Evolutionary conservation across 2,888 invertebrate species (phyloP), one percentile per base, ranked within the genome.

Genomic region (Lycophotia porphyrea): DNA sequence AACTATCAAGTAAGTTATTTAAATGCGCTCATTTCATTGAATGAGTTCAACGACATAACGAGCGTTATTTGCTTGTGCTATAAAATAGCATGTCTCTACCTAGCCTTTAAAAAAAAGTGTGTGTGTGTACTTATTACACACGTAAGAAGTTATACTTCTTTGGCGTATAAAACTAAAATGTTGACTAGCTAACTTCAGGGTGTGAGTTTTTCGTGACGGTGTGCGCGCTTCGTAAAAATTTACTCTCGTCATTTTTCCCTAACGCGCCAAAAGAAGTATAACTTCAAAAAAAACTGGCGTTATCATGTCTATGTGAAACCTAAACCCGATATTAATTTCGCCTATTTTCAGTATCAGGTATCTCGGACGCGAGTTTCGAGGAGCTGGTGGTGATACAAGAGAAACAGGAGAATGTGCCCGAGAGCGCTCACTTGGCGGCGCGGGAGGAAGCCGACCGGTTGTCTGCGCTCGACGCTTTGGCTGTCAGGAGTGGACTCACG

Each of bases 371-470:
- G 0, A 96, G 96, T 88, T 96, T 96, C 84, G 96, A 96, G 71
- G 96, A 96, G 89, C 81, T 96, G 61, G 96, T 96, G 8, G 92
- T 95, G 71, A 95, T 96, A 49, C 93, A 94, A 73, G 96, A 96
- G 87, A 94, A 95, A 76, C 94, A 94, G 63, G 96, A 95, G 64
- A 92, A 91, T 58, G 84, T 89, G 4, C 87, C 92, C 2, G 93
- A 93, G 63, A 91, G 93, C 68, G 88, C 93, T 3, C 95, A 96
- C 34, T 82, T 96, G 52, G 96, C 96, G 0, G 96, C 91, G 13
- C 91, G 96, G 2, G 95, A 95, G 82, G 96, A 96, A 70, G 96
- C 96, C 0, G 96, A 96, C 80, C 88, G 95, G 0, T 86, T 96
- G 18, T 92, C 95, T 0, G 95, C 96, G 2, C 89, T 96, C 2